Evolutionary conservation across 2,888 invertebrate species (phyloP), one percentile per base, ranked within the genome.

Genomic region (Elegia similella): DNA sequence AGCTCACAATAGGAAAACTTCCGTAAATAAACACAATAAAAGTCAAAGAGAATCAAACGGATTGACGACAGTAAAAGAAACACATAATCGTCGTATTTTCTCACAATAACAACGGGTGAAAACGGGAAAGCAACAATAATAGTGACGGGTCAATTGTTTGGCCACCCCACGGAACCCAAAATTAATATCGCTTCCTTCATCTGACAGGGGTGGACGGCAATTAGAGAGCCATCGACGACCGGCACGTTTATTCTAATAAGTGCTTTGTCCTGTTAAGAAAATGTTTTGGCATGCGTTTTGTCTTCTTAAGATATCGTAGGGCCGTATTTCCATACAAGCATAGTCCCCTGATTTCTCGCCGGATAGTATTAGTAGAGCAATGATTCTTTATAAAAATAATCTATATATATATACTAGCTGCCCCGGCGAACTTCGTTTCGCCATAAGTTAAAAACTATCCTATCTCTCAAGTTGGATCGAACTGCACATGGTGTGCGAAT

Each of bases 181-280:
- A 86, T 86, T 88, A 87, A 86, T 88, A 86, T 79, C 74, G 77
- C 79, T 82, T 85, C 86, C 85, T 76, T 70, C 84, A 84, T 82
- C 81, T 84, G 86, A 84, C 80, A 56, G 56, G 48, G 56, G 60
- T 55, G 60, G 61, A 58, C 59, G 61, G 59, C 57, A 58, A 62
- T 64, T 64, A 62, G 62, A 30, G 57, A 17, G 23, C 38, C 43
- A 15, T 52, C 59, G 53, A 56, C 54, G 57, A 58, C 57, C 54
- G 57, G 56, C 13, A 7, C 48, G 47, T 42, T 43, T 58, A 52
- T 52, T 42, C 59, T 43, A 59, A 56, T 48, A 56, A 56, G 56
- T 58, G 59, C 48, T 55, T 56, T 55, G 61, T 57, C 57, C 53
- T 58, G 60, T 62, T 57, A 43, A 58, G 53, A 59, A 60, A 64